Percentiles rank a stretch among this genome's conserved stretches.
Evolutionary conservation across 2,888 invertebrate genomes (phyloP).

Genomic region (Drosophila borborema): DNA sequence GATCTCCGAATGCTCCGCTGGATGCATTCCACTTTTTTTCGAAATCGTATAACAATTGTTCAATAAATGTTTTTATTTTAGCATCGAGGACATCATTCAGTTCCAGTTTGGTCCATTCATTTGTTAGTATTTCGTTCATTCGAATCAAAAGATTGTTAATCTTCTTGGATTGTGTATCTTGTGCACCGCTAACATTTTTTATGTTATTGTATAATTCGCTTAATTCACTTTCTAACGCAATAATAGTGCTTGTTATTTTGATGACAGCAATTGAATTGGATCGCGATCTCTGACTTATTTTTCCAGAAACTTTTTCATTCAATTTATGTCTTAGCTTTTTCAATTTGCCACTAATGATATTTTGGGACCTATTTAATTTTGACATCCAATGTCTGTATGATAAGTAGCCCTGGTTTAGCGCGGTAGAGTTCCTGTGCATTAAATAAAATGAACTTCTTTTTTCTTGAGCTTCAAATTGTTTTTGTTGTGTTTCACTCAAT

Average conservation of each 20-base stretch:
- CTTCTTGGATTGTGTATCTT: background rate
- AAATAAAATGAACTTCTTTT: background rate
- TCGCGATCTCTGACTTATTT: background rate
- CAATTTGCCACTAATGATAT: background rate
- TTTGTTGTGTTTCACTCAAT: background rate
- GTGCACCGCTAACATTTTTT: background rate
- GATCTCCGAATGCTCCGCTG: background rate
- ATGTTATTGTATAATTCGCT: background rate
- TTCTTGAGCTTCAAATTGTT: background rate
- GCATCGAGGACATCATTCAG: background rate
- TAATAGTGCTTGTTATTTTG: background rate
- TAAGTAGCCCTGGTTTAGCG: no score
- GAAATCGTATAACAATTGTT: background rate
- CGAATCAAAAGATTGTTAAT: background rate
- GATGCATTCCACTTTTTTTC: conserved; percentile 3
- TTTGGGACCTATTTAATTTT: background rate
- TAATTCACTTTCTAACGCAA: background rate
- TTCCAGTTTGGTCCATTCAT: background rate
- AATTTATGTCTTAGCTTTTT: background rate
- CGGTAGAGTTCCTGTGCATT: background rate
- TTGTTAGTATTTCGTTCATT: background rate
- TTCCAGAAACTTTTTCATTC: background rate
- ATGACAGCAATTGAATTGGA: background rate
- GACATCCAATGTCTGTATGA: background rate
- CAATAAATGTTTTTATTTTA: background rate